phyloP scores from a whole-genome alignment of 1,140 invertebrate genomes.

The Penaeus japonicus region DNA sequence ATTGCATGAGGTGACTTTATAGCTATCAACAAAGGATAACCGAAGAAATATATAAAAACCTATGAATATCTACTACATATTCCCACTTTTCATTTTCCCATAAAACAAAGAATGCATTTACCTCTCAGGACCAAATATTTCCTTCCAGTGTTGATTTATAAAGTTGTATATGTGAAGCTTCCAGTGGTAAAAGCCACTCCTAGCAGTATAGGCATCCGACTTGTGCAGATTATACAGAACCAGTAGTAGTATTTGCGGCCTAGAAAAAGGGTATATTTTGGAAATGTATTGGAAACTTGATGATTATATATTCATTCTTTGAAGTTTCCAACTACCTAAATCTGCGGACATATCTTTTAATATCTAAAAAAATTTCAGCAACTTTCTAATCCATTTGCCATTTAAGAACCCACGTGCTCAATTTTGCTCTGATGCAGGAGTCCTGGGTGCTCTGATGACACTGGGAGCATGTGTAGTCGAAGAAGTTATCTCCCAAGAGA shows the following conservation, averaged over 20 bases:
- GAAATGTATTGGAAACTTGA: no score
- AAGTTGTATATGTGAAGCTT: slow-evolving; percentile 19
- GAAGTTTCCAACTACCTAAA: no score
- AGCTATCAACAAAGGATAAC: background rate
- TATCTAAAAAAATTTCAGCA: no score
- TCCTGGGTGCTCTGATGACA: background rate
- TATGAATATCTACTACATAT: no score
- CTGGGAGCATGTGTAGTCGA: background rate
- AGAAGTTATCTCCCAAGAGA: background rate
- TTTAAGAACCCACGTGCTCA: background rate
- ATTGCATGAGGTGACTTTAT: background rate
- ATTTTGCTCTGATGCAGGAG: background rate
- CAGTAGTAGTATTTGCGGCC: slow-evolving; percentile 1
- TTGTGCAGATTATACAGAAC: slow-evolving; percentile 25
- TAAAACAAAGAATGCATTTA: background rate
- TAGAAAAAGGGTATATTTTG: background rate
- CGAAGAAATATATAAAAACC: background rate
- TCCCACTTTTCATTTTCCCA: no score
- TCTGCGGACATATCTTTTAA: no score
- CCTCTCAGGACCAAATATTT: slow-evolving; percentile 32
- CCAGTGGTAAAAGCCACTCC: slow-evolving; percentile 19
- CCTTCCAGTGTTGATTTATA: slow-evolving; percentile 29
- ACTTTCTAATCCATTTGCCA: background rate
- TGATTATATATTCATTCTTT: no score
- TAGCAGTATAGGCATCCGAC: background rate